phyloP scores from a whole-genome alignment of 2,797 vertebrate species.

The Uromys caudimaculatus region DNA sequence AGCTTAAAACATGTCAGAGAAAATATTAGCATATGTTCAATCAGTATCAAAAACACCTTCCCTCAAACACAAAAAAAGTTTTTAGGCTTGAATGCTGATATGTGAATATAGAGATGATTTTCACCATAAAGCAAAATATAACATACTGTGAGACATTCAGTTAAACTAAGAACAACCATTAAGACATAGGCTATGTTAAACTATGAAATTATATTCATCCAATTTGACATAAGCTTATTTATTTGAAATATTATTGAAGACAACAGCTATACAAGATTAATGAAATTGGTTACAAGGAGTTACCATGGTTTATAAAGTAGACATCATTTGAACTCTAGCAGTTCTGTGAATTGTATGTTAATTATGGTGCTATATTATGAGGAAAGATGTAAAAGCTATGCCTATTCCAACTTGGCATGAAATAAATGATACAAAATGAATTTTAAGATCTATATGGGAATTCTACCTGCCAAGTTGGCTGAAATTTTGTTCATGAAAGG shows the following conservation, averaged over 20 bases:
- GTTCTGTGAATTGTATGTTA: slow-evolving; percentile 25
- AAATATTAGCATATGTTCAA: slow-evolving; percentile 81
- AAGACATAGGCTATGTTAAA: slow-evolving; percentile 48
- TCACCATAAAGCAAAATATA: slow-evolving; percentile 60
- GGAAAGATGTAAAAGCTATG: neutral
- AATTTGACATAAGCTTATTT: slow-evolving; percentile 55
- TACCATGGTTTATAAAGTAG: neutral
- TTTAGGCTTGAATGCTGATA: slow-evolving; percentile 71
- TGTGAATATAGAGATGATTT: neutral
- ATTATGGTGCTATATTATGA: neutral
- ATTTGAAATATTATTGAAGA: neutral
- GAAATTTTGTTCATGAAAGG: neutral
- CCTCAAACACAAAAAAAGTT: slow-evolving; percentile 67
- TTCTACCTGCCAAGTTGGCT: neutral
- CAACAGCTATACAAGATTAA: neutral
- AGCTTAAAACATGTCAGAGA: slow-evolving; percentile 73
- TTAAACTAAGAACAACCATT: slow-evolving; percentile 43
- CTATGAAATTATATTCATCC: slow-evolving; percentile 6
- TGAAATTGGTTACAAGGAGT: slow-evolving; percentile 6
- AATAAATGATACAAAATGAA: slow-evolving; percentile 15
- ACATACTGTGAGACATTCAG: slow-evolving; percentile 50
- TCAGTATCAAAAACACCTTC: slow-evolving; percentile 69
- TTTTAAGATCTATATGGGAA: neutral
- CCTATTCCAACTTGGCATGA: slow-evolving; percentile 54
- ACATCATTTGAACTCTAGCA: neutral